Evolutionary conservation across 2,113 vertebrate species (phyloP).

Genomic region (Polypterus bichir): DNA sequence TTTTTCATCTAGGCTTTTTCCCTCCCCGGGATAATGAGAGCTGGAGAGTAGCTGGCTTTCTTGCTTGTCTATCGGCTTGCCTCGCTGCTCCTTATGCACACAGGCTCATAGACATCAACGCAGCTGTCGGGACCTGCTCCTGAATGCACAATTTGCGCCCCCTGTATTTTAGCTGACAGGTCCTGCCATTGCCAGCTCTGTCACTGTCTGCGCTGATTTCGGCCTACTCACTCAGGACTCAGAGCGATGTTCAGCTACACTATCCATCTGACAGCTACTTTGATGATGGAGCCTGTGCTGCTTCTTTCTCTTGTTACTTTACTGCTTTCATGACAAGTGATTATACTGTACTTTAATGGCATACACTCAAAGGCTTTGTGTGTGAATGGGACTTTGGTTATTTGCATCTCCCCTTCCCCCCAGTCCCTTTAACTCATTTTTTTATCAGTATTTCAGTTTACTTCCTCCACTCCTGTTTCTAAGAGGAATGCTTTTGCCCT

Average conservation of each 20-base stretch:
- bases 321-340: conserved; percentile 34
- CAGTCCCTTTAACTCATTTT: conserved; percentile 16
- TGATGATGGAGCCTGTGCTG: conserved; percentile 19
- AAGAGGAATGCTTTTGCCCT: too few relatives aligned
- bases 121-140: conserved; percentile 34
- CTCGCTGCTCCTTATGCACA: neutral
- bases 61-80: conserved; percentile 16
- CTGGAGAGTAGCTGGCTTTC: neutral
- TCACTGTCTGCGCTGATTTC: conserved; percentile 35
- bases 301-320: conserved; percentile 30
- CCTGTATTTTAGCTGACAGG: conserved; percentile 45
- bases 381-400: too few relatives aligned
- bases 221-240: conserved; percentile 29
- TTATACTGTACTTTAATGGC: conserved; percentile 41
- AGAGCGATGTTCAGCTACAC: conserved; percentile 18
- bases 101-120: conserved; percentile 10
- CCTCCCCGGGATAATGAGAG: conserved; percentile 15
- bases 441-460: too few relatives aligned
- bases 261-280: conserved; percentile 35
- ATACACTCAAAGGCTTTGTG: neutral
- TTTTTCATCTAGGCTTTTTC: conserved; percentile 12
- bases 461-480: too few relatives aligned
- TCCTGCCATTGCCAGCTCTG: conserved; percentile 32
- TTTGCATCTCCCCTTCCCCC: conserved; percentile 24
- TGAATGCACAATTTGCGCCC: conserved; percentile 22